Percentiles rank a stretch among this genome's conserved stretches.
phyloP scores from a whole-genome alignment of 2,113 vertebrate genomes.

The Chlorodrepanis virens region DNA sequence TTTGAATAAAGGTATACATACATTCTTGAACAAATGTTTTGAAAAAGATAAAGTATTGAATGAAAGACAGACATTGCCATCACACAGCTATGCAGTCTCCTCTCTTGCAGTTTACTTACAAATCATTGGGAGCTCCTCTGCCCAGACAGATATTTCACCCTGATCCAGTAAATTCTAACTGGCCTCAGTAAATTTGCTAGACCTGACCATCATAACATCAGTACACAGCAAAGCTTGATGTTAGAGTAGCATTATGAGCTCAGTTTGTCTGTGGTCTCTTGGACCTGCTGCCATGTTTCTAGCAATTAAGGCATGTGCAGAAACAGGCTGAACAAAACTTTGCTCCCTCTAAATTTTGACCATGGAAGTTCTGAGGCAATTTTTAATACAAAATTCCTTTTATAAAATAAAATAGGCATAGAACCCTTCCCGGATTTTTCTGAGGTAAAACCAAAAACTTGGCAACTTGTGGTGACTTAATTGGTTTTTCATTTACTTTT shows the following conservation, averaged over 20 bases:
- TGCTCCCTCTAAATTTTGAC: not conserved
- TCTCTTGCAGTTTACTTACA: not conserved
- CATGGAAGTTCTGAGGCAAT: not conserved
- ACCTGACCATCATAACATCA: not conserved
- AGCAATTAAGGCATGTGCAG: not conserved
- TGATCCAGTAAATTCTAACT: not conserved
- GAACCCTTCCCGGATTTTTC: not conserved
- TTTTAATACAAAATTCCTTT: not conserved
- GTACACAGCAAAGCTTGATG: not conserved
- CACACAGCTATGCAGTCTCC: not conserved
- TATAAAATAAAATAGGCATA: not conserved
- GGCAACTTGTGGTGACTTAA: not conserved
- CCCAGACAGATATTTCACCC: not conserved
- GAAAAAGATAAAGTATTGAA: not conserved
- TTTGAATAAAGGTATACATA: not conserved
- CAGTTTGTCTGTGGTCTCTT: not conserved
- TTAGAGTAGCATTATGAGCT: not conserved
- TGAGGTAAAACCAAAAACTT: not conserved
- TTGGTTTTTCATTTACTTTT: conserved; percentile 6
- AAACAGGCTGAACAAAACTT: not conserved
- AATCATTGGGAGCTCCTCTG: not conserved
- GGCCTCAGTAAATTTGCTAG: not conserved
- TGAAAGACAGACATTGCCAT: not conserved
- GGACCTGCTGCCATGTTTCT: rapidly evolving
- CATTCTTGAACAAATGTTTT: not conserved